Conservation (phyloP, 2,888 invertebrate species). For the Drosophila limbata region DNA sequence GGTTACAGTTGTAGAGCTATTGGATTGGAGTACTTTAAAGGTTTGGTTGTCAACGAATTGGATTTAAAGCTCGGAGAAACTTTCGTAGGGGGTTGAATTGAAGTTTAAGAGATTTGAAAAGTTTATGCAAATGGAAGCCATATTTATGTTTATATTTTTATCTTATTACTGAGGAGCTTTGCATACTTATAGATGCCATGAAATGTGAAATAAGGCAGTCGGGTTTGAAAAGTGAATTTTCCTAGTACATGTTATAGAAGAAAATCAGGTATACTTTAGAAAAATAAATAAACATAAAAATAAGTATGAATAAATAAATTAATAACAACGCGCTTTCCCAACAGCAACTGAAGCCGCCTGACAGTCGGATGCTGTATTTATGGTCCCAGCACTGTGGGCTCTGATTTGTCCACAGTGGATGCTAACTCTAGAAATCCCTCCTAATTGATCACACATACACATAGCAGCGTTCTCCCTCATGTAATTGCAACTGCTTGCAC, state of each 20-base stretch:
- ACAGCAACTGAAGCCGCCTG: no score
- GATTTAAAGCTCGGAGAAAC: not conserved
- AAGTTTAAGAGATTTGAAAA: not conserved
- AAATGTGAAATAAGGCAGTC: no score
- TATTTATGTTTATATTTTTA: not conserved
- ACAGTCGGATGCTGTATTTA: not conserved
- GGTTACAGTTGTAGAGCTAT: constrained; percentile 41
- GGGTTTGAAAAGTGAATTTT: no score
- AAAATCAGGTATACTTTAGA: no score
- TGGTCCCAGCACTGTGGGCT: not conserved
- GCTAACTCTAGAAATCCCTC: not conserved
- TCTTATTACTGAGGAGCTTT: not conserved
- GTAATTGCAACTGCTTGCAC: not conserved
- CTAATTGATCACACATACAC: not conserved
- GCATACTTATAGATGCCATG: not conserved
- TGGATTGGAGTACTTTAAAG: constrained; percentile 38
- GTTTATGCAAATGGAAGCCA: not conserved
- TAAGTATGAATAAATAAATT: no score
- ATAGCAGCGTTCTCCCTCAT: not conserved
- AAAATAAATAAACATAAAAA: no score
- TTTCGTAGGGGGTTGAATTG: not conserved
- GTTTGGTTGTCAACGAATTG: constrained; percentile 18
- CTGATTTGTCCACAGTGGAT: no score
- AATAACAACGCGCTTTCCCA: no score
- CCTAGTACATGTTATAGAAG: no score